phyloP scores from a whole-genome alignment of 2,888 invertebrate species.

The Nemotelus nigrinus region DNA sequence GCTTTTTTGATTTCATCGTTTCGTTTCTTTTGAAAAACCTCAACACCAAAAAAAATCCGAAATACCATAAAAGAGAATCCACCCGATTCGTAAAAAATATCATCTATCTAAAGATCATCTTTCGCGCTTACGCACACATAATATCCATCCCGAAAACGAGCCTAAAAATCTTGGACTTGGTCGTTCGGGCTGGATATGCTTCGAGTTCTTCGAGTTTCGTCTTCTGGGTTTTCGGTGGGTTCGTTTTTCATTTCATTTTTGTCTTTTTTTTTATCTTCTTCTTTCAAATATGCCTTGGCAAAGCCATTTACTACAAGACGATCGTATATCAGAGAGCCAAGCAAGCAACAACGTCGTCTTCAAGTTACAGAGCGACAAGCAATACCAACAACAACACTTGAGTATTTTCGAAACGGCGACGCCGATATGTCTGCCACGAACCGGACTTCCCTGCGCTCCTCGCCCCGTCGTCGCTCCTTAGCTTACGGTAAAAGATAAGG shows the following conservation, averaged over 20 bases:
- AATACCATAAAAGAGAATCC: background rate
- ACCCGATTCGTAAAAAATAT: constrained; percentile 6
- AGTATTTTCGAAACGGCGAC: constrained; percentile 26
- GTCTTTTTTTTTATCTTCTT: background rate
- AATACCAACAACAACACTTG: constrained; percentile 23
- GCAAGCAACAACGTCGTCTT: background rate
- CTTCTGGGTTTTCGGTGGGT: too few species aligned
- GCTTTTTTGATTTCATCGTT: constrained; percentile 10
- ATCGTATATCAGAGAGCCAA: constrained; percentile 37
- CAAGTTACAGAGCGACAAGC: background rate
- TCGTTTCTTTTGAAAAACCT: background rate
- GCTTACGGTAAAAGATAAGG: constrained; percentile 19
- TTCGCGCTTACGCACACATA: constrained; percentile 20
- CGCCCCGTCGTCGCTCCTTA: background rate
- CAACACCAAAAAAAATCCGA: background rate
- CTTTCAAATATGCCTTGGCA: background rate
- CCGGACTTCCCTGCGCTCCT: background rate
- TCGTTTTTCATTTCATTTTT: too few species aligned
- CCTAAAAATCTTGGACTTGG: too few species aligned
- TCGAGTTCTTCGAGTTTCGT: too few species aligned
- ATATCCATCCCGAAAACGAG: background rate
- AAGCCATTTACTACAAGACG: constrained; percentile 12
- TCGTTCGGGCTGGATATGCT: too few species aligned
- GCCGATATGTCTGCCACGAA: constrained; percentile 42
- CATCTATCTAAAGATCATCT: background rate